Evolutionary conservation across 2,797 vertebrate species (phyloP).

Genomic region (Balearica regulorum): DNA sequence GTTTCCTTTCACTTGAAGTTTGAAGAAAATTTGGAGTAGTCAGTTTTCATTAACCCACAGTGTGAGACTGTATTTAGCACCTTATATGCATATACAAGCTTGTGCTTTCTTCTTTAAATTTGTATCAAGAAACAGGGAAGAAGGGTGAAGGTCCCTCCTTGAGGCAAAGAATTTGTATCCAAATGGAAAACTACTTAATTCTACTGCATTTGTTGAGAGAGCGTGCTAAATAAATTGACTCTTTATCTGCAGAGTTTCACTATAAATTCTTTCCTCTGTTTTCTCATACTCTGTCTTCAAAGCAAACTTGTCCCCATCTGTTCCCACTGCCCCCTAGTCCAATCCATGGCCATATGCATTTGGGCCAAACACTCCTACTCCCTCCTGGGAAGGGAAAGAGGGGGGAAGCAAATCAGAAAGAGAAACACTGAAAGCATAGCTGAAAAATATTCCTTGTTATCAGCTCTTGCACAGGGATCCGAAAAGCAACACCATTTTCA

Average conservation of each 20-base stretch:
- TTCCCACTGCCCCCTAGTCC: background rate
- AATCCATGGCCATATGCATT: background rate
- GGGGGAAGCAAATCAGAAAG: background rate
- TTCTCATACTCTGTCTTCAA: background rate
- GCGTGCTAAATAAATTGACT: background rate
- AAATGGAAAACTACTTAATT: slow-evolving; percentile 35
- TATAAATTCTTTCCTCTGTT: background rate
- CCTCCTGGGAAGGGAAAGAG: background rate
- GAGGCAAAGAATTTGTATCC: background rate
- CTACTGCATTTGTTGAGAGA: background rate
- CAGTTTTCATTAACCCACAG: background rate
- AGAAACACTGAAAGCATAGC: background rate
- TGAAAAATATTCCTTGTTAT: background rate
- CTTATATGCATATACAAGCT: background rate
- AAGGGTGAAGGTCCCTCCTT: background rate
- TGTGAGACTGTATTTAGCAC: background rate
- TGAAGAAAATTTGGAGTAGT: background rate
- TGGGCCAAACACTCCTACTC: background rate
- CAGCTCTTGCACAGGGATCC: background rate
- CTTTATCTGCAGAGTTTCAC: background rate
- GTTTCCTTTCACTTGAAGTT: slow-evolving; percentile 27
- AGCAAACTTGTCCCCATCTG: background rate
- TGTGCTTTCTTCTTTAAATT: background rate
- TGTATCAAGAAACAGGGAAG: background rate
- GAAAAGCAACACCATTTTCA: background rate